Evolutionary conservation across 1,140 invertebrate genomes (phyloP).

Genomic region (Drosophila pachea): DNA sequence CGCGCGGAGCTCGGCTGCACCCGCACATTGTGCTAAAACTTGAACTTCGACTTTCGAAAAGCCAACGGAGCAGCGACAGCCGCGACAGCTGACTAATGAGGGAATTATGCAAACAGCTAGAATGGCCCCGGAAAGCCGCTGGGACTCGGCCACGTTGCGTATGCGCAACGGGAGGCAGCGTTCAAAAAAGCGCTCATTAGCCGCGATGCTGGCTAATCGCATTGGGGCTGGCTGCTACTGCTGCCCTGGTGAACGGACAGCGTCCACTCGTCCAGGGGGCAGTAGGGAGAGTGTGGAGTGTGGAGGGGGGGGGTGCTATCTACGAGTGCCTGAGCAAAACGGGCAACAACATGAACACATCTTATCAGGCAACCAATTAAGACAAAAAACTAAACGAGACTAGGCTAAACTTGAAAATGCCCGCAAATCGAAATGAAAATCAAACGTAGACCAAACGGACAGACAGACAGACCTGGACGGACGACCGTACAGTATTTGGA

Average conservation of each 20-base stretch:
- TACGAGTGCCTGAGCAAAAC: slow-evolving; percentile 29
- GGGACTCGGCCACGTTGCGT: slow-evolving; percentile 37
- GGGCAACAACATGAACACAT: slow-evolving; percentile 67
- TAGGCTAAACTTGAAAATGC: slow-evolving; percentile 56
- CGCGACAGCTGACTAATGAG: slow-evolving; percentile 63
- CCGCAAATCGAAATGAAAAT: slow-evolving; percentile 65
- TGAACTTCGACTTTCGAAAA: slow-evolving; percentile 74
- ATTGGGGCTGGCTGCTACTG: slow-evolving; percentile 15
- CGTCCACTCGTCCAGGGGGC: neutral
- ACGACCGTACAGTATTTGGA: slow-evolving; percentile 21
- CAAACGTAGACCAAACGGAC: slow-evolving; percentile 22
- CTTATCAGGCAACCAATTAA: slow-evolving; percentile 73
- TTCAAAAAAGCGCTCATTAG: slow-evolving; percentile 39
- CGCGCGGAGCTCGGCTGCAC: slow-evolving; percentile 36
- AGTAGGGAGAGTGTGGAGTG: neutral
- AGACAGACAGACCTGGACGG: neutral
- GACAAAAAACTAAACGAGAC: slow-evolving; percentile 59
- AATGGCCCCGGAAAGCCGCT: slow-evolving; percentile 33
- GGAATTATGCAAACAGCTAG: slow-evolving; percentile 71
- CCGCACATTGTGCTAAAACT: slow-evolving; percentile 47
- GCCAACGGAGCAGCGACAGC: neutral
- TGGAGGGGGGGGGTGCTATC: slow-evolving; percentile 3
- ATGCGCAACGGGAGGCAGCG: slow-evolving; percentile 27
- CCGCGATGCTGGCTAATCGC: slow-evolving; percentile 34
- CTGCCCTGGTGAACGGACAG: slow-evolving; percentile 30